These are phyloP conservation scores for Steatornis caripensis DNA, from an alignment of 2,113 vertebrate genomes.

Conservation along the genomic window DNA sequence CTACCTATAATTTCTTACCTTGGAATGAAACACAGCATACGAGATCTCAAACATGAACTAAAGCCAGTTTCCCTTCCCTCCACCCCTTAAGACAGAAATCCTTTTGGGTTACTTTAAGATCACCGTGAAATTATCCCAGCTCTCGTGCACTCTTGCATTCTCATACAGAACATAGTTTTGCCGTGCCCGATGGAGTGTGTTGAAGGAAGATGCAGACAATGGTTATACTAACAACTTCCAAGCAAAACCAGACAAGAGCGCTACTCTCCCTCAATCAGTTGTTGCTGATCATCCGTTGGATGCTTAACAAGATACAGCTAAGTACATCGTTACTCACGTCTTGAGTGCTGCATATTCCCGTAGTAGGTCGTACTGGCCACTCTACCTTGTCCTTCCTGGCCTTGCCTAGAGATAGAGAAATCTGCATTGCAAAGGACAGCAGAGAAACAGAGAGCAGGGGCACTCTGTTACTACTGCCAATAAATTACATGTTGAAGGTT, in stretches of 20 bases:
- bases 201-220: background rate
- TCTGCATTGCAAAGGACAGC: background rate
- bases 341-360: background rate
- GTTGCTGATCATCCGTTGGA: background rate
- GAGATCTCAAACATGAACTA: background rate
- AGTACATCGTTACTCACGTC: background rate
- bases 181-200: background rate
- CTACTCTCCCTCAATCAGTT: background rate
- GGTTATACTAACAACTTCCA: background rate
- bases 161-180: background rate
- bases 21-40: background rate
- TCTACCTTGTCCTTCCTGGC: background rate
- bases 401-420: constrained; percentile 6
- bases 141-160: background rate
- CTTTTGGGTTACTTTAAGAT: background rate
- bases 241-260: background rate
- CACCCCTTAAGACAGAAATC: background rate
- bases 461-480: background rate
- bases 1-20: background rate
- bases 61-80: background rate
- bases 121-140: background rate
- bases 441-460: background rate
- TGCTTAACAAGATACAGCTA: background rate
- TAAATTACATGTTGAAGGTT: background rate
- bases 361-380: background rate